phyloP scores from a whole-genome alignment of 1,140 invertebrate species.

The Temnothorax longispinosus region DNA sequence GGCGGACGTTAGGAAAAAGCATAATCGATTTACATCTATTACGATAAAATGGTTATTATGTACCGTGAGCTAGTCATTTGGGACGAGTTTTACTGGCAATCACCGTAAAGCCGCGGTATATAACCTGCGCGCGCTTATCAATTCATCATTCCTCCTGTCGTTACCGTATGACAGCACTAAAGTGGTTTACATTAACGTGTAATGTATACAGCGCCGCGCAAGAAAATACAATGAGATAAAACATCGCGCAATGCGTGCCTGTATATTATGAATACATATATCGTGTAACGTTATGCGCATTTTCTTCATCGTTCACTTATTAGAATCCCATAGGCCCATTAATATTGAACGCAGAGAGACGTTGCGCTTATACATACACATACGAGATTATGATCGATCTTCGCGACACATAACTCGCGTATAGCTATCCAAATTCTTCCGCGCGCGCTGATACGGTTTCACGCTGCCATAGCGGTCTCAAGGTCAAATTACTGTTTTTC shows the following conservation, averaged over 20 bases:
- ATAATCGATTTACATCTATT: slow-evolving; percentile 61
- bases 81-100: slow-evolving; percentile 52
- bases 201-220: slow-evolving; percentile 53
- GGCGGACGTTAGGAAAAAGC: slow-evolving; percentile 35
- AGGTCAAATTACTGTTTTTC: slow-evolving; percentile 57
- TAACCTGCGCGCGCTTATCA: slow-evolving; percentile 51
- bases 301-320: not conserved
- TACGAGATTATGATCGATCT: not conserved
- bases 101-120: slow-evolving; percentile 40
- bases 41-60: slow-evolving; percentile 61
- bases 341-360: slow-evolving; percentile 16
- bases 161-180: slow-evolving; percentile 55
- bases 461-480: slow-evolving; percentile 37
- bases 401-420: not conserved
- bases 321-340: slow-evolving; percentile 23
- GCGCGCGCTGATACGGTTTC: slow-evolving; percentile 39
- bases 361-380: too few species aligned
- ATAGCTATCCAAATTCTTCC: slow-evolving; percentile 10
- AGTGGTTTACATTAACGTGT: slow-evolving; percentile 56
- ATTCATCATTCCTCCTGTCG: slow-evolving; percentile 55
- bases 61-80: slow-evolving; percentile 51
- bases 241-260: slow-evolving; percentile 9
- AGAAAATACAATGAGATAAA: slow-evolving; percentile 57
- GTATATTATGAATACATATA: slow-evolving; percentile 46
- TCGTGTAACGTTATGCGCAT: slow-evolving; percentile 42